Evolutionary conservation across 2,797 vertebrate species (phyloP), one percentile per base, ranked within the genome.

Genomic region (Bryconaethiops microstoma): DNA sequence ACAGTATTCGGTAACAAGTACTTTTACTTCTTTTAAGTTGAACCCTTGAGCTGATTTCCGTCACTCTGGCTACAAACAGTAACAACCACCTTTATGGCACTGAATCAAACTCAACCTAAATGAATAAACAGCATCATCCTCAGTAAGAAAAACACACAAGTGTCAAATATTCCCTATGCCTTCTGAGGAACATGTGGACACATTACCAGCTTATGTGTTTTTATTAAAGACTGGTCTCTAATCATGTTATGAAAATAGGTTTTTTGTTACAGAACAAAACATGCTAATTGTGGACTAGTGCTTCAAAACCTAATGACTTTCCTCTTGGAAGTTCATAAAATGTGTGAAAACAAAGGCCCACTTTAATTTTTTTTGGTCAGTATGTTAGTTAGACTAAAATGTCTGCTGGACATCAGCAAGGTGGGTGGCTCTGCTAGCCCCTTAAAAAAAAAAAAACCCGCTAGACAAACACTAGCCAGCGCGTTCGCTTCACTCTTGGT

Each of bases 351-450:
- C 80, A 79, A 86, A 62, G 42, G 48, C 35, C 84, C 73, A 80
- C 71, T 78, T 86, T 83, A 86, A 42, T 17, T 35, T 78, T 82
- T 55, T 85, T 81, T 13, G 85, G 88, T 74, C 82, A 67, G 84
- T 83, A 86, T 88, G 86, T 79, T 85, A 88, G 74, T 85, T 5
- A 35, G 35, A 83, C 81, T 87, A 79, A 90, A 88, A 88, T 55
- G 87, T 86, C 86, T 90, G 77, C 88, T 54, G 85, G 88, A 87
- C 86, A 89, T 88, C 83, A 86, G 86, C 92, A 84, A 90, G 91
- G 94, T 95, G 93, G 94, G 94, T 94, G 94, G 94, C 89, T 93
- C 91, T 88, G 86, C 88, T 86, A 86, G 87, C 81, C 88, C 90
- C 82, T 84, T 35, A 35, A 35, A 88, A 92, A 35, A 35, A 88